Percentiles rank a stretch among this genome's conserved stretches.
phyloP scores from a whole-genome alignment of 1,140 invertebrate species.

The Macrostomum lignano region DNA sequence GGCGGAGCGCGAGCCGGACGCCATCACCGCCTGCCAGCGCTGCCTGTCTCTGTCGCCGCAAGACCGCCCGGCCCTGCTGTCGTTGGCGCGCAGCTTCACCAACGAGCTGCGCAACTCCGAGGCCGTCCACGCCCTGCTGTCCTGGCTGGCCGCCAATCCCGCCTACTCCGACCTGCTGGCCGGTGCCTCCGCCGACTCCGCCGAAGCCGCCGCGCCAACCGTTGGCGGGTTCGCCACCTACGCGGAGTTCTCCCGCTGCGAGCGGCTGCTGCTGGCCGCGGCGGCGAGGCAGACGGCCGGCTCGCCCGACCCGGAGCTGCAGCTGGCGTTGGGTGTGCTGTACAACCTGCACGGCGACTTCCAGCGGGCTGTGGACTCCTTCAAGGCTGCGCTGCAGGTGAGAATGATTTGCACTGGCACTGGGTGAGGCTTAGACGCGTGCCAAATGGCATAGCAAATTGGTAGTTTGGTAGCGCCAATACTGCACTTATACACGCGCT shows the following conservation, averaged over 20 bases:
- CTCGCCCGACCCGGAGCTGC: conserved; percentile 3
- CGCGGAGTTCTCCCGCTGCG: too few species aligned
- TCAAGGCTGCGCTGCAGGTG: conserved; percentile 53
- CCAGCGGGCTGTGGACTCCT: conserved; percentile 82
- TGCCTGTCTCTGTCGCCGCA: conserved; percentile 46
- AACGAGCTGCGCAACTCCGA: conserved; percentile 45
- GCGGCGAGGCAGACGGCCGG: not conserved
- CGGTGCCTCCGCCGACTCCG: too few species aligned
- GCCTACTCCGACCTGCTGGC: conserved; percentile 54
- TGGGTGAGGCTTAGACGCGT: too few species aligned
- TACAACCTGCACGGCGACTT: conserved; percentile 76
- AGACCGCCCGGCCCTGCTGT: conserved; percentile 55
- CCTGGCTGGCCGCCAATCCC: conserved; percentile 55
- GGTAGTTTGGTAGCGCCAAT: too few species aligned
- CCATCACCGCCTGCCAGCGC: conserved; percentile 28
- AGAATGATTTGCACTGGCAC: conserved; percentile 22
- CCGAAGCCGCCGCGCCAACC: too few species aligned
- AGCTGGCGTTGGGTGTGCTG: conserved; percentile 70
- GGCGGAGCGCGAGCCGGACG: conserved; percentile 56
- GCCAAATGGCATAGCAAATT: too few species aligned
- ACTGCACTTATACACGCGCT: too few species aligned
- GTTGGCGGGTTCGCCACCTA: not conserved
- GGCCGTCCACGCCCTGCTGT: conserved; percentile 32
- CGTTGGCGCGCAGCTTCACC: conserved; percentile 66
- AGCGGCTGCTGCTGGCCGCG: not conserved